Conservation (phyloP, 2,113 vertebrate genomes). For the Micronycteris hirsuta region DNA sequence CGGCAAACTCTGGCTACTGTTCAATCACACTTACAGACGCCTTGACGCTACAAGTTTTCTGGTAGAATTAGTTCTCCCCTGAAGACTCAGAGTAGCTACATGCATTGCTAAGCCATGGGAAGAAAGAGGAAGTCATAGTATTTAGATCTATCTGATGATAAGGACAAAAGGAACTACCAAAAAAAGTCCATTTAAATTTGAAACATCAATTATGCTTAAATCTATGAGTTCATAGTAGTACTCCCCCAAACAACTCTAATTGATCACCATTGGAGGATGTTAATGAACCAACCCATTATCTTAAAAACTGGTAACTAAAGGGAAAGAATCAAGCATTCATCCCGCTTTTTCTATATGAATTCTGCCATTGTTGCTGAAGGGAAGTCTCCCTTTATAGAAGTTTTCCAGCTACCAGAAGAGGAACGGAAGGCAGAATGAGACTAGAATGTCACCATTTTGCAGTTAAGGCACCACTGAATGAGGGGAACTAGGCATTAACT, state of each 20-base stretch:
- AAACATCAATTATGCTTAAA: constrained; percentile 51
- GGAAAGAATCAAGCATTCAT: constrained; percentile 65
- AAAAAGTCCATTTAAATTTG: constrained; percentile 32
- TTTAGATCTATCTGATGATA: neutral
- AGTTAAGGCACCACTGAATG: neutral
- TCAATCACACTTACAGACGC: neutral
- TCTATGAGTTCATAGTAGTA: constrained; percentile 29
- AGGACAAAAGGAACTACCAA: constrained; percentile 33
- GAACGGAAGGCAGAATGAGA: neutral
- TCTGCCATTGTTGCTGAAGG: constrained; percentile 53
- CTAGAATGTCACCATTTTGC: neutral
- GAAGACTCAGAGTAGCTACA: neutral
- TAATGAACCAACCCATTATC: constrained; percentile 51
- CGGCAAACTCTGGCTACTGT: neutral
- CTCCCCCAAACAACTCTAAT: neutral
- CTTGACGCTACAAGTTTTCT: accelerated
- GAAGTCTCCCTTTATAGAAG: constrained; percentile 60
- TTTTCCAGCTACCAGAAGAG: constrained; percentile 58
- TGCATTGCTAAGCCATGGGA: neutral
- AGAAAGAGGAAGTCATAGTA: constrained; percentile 51
- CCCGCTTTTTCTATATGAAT: constrained; percentile 54
- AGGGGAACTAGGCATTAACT: neutral
- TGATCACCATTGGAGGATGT: neutral
- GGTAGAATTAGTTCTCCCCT: neutral
- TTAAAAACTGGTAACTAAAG: constrained; percentile 24